Conservation (phyloP, 2,797 vertebrate genomes). For the Delichon dasypus region DNA sequence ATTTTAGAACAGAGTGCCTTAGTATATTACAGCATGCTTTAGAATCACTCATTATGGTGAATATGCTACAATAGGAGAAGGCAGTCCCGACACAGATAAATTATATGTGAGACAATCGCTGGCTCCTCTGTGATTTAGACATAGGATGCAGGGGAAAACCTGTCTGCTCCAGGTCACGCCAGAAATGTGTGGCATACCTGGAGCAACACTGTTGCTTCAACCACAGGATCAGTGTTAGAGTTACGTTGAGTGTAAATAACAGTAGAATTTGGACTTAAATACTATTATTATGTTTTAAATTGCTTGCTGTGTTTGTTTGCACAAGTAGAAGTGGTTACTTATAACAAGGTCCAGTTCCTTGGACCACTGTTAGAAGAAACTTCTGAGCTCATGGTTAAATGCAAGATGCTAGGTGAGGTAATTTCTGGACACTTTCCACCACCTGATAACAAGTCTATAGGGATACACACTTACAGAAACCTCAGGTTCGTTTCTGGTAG, state of each 20-base stretch:
- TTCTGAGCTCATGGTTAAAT: neutral
- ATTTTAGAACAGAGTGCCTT: neutral
- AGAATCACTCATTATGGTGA: neutral
- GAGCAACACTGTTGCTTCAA: neutral
- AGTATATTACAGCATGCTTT: neutral
- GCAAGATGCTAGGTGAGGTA: neutral
- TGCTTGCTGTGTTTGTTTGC: neutral
- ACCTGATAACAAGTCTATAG: neutral
- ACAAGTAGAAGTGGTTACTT: neutral
- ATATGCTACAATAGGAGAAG: neutral
- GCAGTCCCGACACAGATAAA: neutral
- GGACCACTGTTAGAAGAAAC: neutral
- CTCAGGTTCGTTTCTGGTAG: neutral
- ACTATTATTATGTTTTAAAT: neutral
- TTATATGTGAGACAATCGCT: fast-evolving
- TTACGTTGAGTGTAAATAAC: neutral
- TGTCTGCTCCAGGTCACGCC: neutral
- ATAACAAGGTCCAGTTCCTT: neutral
- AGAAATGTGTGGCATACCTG: neutral
- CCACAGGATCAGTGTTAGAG: neutral
- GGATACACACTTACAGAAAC: neutral
- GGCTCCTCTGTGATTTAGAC: fast-evolving
- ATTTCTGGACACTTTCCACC: neutral
- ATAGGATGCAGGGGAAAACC: neutral
- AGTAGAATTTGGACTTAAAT: neutral